phyloP scores from a whole-genome alignment of 1,140 invertebrate species.

The Myzus persicae region DNA sequence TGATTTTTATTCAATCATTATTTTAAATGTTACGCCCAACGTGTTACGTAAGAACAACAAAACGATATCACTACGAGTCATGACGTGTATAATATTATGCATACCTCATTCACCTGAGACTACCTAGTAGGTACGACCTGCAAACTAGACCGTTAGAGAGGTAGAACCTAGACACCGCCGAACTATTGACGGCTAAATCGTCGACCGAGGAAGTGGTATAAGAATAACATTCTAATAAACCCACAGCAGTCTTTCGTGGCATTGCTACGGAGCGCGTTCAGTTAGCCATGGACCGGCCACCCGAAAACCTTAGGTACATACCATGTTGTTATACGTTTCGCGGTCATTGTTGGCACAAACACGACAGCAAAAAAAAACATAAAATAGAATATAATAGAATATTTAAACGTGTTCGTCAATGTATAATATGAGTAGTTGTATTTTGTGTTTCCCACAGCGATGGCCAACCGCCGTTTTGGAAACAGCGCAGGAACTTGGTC shows the following conservation, averaged over 20 bases:
- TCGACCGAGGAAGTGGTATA: background rate
- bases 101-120: background rate
- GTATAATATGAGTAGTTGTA: background rate
- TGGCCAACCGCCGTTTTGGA: constrained; percentile 67
- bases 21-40: background rate
- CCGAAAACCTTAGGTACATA: constrained; percentile 26
- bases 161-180: background rate
- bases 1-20: background rate
- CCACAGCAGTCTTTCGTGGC: background rate
- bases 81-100: background rate
- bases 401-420: background rate
- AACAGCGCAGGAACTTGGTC: constrained; percentile 75
- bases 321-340: background rate
- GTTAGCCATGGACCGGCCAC: constrained; percentile 23
- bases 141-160: no score
- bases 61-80: background rate
- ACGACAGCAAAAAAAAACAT: background rate
- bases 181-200: background rate
- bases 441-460: background rate
- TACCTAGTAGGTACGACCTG: background rate
- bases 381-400: background rate
- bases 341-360: background rate
- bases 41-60: background rate
- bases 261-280: background rate
- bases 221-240: constrained; percentile 38